phyloP scores from a whole-genome alignment of 23 tunicate species.

The Ciona savignyi region DNA sequence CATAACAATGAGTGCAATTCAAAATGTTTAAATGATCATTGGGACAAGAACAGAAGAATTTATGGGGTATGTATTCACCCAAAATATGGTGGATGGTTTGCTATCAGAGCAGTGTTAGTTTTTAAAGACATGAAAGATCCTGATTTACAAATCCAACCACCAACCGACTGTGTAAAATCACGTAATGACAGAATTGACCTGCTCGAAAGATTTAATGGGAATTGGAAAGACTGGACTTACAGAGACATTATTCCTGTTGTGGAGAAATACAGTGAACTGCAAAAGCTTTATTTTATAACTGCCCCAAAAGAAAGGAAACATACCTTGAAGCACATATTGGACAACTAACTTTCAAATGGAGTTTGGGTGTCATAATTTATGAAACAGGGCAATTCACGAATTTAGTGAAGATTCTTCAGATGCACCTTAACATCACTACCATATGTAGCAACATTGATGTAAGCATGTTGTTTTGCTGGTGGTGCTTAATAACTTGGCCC shows the following conservation, averaged over 20 bases:
- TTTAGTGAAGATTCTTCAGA: no score
- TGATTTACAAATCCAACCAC: not conserved
- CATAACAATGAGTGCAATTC: not conserved
- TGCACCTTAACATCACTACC: no score
- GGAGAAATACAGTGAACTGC: constrained; percentile 56
- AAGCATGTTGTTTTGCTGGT: no score
- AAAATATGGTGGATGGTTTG: constrained; percentile 95
- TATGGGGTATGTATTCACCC: constrained; percentile 90
- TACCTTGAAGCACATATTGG: not conserved
- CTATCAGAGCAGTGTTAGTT: constrained; percentile 64
- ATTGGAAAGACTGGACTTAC: constrained; percentile 75
- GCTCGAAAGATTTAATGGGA: constrained; percentile 48
- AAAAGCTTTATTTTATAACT: constrained; percentile 64
- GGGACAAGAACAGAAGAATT: constrained; percentile 36
- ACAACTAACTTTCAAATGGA: no score
- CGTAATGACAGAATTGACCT: constrained; percentile 35
- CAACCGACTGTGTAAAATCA: constrained; percentile 48
- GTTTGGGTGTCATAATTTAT: no score
- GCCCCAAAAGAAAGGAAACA: constrained; percentile 53
- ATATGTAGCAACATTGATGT: no score
- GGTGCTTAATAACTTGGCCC: no score
- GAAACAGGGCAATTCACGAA: no score
- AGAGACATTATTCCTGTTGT: constrained; percentile 62
- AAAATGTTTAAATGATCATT: constrained; percentile 14
- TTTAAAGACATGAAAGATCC: constrained; percentile 21